These are phyloP conservation scores for Lerista edwardsae DNA, from an alignment of 2,797 vertebrate genomes.

Conservation along the genomic window DNA sequence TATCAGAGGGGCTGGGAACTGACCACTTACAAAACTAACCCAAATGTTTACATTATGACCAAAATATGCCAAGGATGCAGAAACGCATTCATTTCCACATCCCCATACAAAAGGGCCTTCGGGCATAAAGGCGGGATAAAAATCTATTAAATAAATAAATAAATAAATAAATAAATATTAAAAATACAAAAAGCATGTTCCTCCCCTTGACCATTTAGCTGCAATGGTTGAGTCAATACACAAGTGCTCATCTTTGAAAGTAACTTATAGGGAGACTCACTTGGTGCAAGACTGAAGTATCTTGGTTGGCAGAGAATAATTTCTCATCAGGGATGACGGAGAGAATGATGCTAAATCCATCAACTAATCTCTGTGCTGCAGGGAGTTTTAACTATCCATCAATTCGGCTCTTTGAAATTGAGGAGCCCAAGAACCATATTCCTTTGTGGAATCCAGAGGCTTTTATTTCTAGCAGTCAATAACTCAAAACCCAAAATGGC, in stretches of 20 bases:
- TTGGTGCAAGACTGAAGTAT: not conserved
- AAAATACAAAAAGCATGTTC: not conserved
- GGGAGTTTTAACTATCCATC: constrained; percentile 6
- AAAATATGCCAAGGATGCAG: not conserved
- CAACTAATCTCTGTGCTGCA: not conserved
- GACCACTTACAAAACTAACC: not conserved
- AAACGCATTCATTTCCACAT: not conserved
- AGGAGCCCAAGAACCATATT: constrained; percentile 6
- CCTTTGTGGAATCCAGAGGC: constrained; percentile 16
- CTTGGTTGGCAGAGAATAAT: not conserved
- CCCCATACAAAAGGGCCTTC: not conserved
- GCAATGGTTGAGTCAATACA: not conserved
- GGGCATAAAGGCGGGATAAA: too few relatives aligned
- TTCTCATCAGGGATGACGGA: not conserved
- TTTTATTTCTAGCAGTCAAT: constrained; percentile 15
- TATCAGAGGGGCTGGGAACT: not conserved
- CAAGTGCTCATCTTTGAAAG: not conserved
- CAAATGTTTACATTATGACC: not conserved
- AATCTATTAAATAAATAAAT: too few relatives aligned
- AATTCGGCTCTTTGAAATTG: constrained; percentile 35
- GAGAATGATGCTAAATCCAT: not conserved
- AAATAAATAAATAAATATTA: too few relatives aligned
- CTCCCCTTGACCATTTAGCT: not conserved
- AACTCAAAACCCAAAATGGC: constrained; percentile 14
- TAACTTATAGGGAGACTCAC: not conserved